Evolutionary conservation across 2,888 invertebrate species (phyloP), one percentile per base, ranked within the genome.

Genomic region (Stenurella melanura): DNA sequence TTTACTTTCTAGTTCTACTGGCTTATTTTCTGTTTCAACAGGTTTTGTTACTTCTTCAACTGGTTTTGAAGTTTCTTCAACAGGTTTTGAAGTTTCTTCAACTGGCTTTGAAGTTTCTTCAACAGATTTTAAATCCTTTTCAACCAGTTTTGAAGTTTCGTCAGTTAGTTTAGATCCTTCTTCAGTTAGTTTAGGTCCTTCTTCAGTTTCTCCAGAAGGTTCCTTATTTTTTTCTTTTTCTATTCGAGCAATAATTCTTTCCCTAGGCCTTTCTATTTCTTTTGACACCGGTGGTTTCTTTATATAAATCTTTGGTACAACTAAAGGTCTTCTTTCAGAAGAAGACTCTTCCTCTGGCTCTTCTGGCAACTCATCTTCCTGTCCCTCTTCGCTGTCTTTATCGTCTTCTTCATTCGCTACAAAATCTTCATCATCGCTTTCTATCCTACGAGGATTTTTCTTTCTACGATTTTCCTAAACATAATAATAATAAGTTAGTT

Each of bases 341-440:
- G 76, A 78, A 18, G 75, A 75, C 69, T 79, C 78, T 34, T 77
- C 81, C 73, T 82, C 68, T 42, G 75, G 77, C 17, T 79, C 72
- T 9, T 82, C 81, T 15, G 83, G 82, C 17, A 72, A 78, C 50
- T 82, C 84, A 12, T 79, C 80, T 67, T 85, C 84, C 26, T 82
- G 82, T 56, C 75, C 87, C 30, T 86, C 86, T 69, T 86, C 88
- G 68, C 85, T 85, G 58, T 85, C 90, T 19, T 90, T 90, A 54
- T 90, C 90, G 3, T 86, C 88, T 63, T 89, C 90, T 60, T 90
- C 91, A 87, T 89, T 91, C 77, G 89, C 90, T 73, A 89, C 90
- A 87, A 91, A 91, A 82, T 92, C 91, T 78, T 89, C 91, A 85
- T 90, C 91, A 89, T 90, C 91, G 84, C 89, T 91, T 77, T 91